These are phyloP conservation scores for Lutraria rhynchaena DNA, from an alignment of 1,140 invertebrate genomes.

Conservation along the genomic window DNA sequence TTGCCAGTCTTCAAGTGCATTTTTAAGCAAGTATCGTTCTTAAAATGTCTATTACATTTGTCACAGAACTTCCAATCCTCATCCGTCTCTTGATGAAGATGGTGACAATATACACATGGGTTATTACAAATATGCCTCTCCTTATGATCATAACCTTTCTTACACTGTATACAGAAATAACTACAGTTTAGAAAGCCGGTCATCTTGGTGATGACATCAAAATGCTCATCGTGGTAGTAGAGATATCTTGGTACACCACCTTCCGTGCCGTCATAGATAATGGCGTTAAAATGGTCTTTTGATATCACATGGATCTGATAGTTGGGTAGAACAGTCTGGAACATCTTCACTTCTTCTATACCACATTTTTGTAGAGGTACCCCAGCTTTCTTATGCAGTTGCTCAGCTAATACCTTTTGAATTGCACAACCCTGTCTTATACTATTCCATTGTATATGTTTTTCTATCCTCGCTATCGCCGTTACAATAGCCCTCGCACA, in stretches of 20 bases:
- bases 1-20: slow-evolving; percentile 45
- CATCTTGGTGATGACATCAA: slow-evolving; percentile 51
- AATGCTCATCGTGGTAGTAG: slow-evolving; percentile 24
- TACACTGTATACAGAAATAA: slow-evolving; percentile 31
- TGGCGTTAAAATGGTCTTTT: slow-evolving; percentile 52
- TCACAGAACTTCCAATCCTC: slow-evolving; percentile 29
- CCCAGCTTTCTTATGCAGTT: slow-evolving; percentile 13
- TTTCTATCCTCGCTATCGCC: slow-evolving; percentile 14
- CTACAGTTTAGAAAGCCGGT: slow-evolving; percentile 52
- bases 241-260: slow-evolving; percentile 44
- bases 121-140: slow-evolving; percentile 51
- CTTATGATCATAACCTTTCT: slow-evolving; percentile 35
- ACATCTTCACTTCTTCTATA: slow-evolving; percentile 26
- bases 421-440: neutral
- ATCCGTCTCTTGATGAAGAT: slow-evolving; percentile 14
- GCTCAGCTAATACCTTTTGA: slow-evolving; percentile 1
- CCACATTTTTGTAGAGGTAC: slow-evolving; percentile 20
- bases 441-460: slow-evolving; percentile 23
- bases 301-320: slow-evolving; percentile 55
- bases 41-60: slow-evolving; percentile 32
- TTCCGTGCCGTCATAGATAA: slow-evolving; percentile 11
- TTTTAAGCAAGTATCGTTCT: slow-evolving; percentile 31
- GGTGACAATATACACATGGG: slow-evolving; percentile 26
- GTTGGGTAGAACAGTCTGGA: slow-evolving; percentile 8
- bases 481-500: no score